These are phyloP conservation scores for Phyllotreta striolata DNA, from an alignment of 2,888 invertebrate species.

Conservation along the genomic window DNA sequence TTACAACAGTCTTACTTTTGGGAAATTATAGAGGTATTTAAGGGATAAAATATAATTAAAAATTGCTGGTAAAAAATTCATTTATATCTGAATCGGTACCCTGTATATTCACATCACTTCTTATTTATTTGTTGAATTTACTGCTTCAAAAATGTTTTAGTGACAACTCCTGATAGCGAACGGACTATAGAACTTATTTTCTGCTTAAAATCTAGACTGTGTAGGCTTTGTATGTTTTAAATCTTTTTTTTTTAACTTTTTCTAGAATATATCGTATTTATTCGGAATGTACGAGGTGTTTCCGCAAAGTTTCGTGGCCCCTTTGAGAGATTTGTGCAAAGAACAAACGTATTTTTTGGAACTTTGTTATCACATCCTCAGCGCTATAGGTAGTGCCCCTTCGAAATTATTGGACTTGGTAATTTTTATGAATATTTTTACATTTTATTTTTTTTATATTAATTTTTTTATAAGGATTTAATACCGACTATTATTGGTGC, in stretches of 20 bases:
- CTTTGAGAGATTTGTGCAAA: slow-evolving; percentile 18
- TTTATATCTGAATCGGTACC: too few relatives aligned
- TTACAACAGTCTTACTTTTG: too few relatives aligned
- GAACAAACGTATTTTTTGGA: slow-evolving; percentile 26
- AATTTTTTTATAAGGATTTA: slow-evolving; percentile 21
- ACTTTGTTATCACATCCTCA: slow-evolving; percentile 4
- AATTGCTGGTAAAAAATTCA: too few relatives aligned
- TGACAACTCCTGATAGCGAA: too few relatives aligned
- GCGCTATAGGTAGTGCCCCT: slow-evolving; percentile 1
- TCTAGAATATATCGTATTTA: slow-evolving; percentile 1
- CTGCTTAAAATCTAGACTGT: too few relatives aligned
- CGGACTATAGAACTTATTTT: too few relatives aligned
- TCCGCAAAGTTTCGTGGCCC: neutral
- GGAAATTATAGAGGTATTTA: too few relatives aligned
- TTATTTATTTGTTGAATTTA: too few relatives aligned
- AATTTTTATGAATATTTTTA: neutral
- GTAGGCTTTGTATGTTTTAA: too few relatives aligned
- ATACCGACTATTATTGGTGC: neutral
- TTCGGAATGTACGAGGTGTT: slow-evolving; percentile 2
- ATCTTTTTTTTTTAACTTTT: slow-evolving; percentile 6
- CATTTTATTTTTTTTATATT: slow-evolving; percentile 2
- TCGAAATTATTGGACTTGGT: slow-evolving; percentile 20
- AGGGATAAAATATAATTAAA: too few relatives aligned
- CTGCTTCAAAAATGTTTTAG: too few relatives aligned
- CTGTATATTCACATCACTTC: too few relatives aligned